phyloP scores from a whole-genome alignment of 2,797 vertebrate genomes.

The Myiotriccus ornatus region DNA sequence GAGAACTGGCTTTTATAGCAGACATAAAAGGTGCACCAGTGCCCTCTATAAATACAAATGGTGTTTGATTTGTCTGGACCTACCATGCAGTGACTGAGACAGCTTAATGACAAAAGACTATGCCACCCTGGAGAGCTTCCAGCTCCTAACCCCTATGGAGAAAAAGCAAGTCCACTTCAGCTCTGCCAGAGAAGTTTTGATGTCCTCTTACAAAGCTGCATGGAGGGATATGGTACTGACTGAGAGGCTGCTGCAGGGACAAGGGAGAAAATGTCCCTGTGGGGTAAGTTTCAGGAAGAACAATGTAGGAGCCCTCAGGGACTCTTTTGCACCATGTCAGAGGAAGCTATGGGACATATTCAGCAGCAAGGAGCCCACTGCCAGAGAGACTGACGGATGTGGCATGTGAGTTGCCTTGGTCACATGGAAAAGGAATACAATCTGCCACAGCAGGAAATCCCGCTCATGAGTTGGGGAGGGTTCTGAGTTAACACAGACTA shows the following conservation, averaged over 20 bases:
- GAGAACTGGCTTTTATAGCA: background rate
- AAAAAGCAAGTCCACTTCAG: background rate
- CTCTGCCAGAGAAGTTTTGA: background rate
- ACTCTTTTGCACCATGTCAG: background rate
- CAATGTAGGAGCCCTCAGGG: too few relatives aligned
- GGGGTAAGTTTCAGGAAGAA: background rate
- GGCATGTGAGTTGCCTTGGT: background rate
- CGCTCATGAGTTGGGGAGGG: background rate
- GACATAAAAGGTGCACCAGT: background rate
- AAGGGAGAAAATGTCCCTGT: background rate
- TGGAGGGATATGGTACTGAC: background rate
- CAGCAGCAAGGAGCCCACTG: background rate
- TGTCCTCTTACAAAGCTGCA: background rate
- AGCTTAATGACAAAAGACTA: background rate
- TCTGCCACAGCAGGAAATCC: background rate
- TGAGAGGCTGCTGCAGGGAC: background rate
- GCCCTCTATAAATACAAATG: background rate
- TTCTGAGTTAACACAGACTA: background rate
- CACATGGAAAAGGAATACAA: background rate
- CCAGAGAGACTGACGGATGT: background rate
- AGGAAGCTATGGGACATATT: background rate
- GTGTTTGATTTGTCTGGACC: background rate
- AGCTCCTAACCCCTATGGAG: background rate
- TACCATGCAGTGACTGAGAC: background rate
- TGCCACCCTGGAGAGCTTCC: background rate